phyloP scores from a whole-genome alignment of 2,888 invertebrate species.

The Nemapogon koenigi region DNA sequence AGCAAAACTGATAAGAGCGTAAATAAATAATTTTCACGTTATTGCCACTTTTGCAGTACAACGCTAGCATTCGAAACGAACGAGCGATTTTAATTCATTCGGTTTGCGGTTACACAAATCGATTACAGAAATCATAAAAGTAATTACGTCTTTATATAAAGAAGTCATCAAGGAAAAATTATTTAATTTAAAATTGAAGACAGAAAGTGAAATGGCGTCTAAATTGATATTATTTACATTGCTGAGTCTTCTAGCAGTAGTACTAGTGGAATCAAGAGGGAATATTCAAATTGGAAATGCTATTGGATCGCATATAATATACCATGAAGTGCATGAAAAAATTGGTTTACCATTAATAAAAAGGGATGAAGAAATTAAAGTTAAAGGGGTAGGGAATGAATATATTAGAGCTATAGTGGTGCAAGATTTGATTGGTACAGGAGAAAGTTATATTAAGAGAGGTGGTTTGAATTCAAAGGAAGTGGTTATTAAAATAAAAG shows the following conservation, averaged over 20 bases:
- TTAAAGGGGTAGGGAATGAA: constrained; percentile 8
- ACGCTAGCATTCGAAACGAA: no score
- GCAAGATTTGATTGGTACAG: constrained; percentile 12
- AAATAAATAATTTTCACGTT: no score
- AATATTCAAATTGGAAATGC: constrained; percentile 15
- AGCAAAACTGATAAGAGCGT: no score
- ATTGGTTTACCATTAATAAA: constrained; percentile 13
- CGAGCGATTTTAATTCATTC: no score
- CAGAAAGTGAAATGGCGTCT: neutral
- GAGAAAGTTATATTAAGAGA: constrained; percentile 32
- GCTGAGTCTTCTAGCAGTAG: constrained; percentile 11
- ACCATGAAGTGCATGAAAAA: constrained; percentile 15
- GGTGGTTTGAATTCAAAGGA: constrained; percentile 40
- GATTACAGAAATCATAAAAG: no score
- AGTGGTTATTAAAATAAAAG: constrained; percentile 39
- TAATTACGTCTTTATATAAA: no score
- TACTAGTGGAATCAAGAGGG: constrained; percentile 13
- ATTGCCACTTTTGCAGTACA: no score
- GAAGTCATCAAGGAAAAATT: no score
- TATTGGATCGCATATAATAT: constrained; percentile 13
- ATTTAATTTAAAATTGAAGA: no score
- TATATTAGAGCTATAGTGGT: constrained; percentile 12
- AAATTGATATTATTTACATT: neutral
- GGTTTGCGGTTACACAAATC: no score
- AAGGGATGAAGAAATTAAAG: constrained; percentile 9